Conservation (phyloP, 2,113 vertebrate genomes). For the Triplophysa siluroides region DNA sequence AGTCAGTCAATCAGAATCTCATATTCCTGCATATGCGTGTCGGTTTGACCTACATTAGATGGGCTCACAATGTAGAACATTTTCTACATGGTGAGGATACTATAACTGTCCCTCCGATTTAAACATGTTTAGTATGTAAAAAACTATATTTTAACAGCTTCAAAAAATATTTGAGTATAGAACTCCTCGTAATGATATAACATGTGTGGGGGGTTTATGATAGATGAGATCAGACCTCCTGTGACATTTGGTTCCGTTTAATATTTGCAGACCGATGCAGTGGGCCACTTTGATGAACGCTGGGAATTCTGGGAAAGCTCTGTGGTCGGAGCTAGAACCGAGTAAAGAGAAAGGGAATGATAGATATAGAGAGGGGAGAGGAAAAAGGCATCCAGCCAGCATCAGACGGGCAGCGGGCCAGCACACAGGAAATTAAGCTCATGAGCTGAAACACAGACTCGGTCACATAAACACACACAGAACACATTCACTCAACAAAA, state of each 20-base stretch:
- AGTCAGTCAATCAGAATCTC: slow-evolving; percentile 8
- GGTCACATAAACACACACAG: not conserved
- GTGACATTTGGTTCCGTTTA: slow-evolving; percentile 37
- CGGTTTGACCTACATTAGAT: too few species aligned
- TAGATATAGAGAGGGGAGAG: not conserved
- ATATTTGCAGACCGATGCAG: not conserved
- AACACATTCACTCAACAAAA: slow-evolving; percentile 25
- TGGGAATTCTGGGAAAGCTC: slow-evolving; percentile 36
- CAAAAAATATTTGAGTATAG: too few species aligned
- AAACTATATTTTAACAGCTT: too few species aligned
- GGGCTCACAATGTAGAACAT: too few species aligned
- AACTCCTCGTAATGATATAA: too few species aligned
- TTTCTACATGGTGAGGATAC: too few species aligned
- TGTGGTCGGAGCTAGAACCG: slow-evolving; percentile 12
- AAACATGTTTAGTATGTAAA: too few species aligned
- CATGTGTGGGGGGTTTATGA: not conserved
- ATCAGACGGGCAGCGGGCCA: slow-evolving; percentile 24
- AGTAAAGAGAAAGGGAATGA: slow-evolving; percentile 15
- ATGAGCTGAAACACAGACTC: slow-evolving; percentile 9
- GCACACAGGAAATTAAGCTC: slow-evolving; percentile 32
- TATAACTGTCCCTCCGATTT: too few species aligned
- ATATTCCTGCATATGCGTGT: not conserved
- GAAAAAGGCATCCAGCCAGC: slow-evolving; percentile 5
- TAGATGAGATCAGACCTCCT: slow-evolving; percentile 1
- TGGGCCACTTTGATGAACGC: slow-evolving; percentile 11